phyloP scores from a whole-genome alignment of 1,140 invertebrate genomes.

The Penaeus japonicus region DNA sequence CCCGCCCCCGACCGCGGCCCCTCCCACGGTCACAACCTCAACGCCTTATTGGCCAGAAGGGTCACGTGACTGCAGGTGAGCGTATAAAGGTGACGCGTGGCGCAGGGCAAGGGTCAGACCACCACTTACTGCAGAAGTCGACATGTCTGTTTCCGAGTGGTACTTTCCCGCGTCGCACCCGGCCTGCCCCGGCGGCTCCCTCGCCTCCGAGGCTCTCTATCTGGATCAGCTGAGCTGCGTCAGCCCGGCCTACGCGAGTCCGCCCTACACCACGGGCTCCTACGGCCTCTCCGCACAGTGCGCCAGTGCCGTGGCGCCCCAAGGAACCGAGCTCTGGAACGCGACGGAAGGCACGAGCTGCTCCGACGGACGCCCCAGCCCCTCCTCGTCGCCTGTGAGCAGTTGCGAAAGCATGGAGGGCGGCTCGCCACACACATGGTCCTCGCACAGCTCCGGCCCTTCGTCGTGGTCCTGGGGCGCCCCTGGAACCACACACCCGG shows the following conservation, averaged over 20 bases:
- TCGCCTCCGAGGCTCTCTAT: slow-evolving; percentile 10
- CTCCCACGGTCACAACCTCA: slow-evolving; percentile 43
- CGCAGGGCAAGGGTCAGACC: slow-evolving; percentile 54
- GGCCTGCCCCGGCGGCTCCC: slow-evolving; percentile 24
- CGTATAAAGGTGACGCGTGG: slow-evolving; percentile 50
- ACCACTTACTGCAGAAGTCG: not conserved
- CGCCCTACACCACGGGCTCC: slow-evolving; percentile 32
- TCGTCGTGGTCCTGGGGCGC: slow-evolving; percentile 46
- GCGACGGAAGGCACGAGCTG: slow-evolving; percentile 3
- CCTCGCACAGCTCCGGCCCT: slow-evolving; percentile 1
- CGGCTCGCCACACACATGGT: slow-evolving; percentile 3
- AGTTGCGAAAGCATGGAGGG: slow-evolving; percentile 44
- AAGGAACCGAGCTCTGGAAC: slow-evolving; percentile 15
- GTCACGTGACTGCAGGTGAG: slow-evolving; percentile 36
- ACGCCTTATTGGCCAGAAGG: slow-evolving; percentile 46
- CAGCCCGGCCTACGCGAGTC: not conserved
- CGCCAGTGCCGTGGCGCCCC: not conserved
- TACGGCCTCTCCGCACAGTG: slow-evolving; percentile 30
- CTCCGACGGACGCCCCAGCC: slow-evolving; percentile 38
- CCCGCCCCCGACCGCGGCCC: slow-evolving; percentile 38
- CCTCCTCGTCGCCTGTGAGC: slow-evolving; percentile 31
- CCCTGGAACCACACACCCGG: slow-evolving; percentile 39
- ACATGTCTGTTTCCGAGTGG: slow-evolving; percentile 50
- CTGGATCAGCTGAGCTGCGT: slow-evolving; percentile 29
- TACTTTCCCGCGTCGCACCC: slow-evolving; percentile 36